These are phyloP conservation scores for Morbakka virulenta DNA, from an alignment of 30 jellyfish, hydroid and myxozoan genomes.

Conservation along the genomic window DNA sequence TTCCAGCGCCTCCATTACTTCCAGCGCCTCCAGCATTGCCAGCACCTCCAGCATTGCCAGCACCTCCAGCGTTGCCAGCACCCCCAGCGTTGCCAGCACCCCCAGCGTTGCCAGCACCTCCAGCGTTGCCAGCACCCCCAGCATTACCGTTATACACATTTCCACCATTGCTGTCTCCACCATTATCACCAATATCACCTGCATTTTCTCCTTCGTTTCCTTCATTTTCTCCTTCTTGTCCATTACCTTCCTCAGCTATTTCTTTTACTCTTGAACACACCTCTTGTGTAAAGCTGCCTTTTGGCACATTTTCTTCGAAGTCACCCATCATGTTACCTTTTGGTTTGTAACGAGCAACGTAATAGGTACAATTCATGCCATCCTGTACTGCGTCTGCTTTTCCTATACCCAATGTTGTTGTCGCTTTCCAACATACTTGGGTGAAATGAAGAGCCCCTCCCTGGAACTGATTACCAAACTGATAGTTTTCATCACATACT, in stretches of 20 bases:
- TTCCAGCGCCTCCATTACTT: too few relatives aligned
- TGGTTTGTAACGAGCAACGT: conserved; percentile 60
- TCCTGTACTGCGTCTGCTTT: conserved; percentile 41
- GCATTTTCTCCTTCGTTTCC: too few relatives aligned
- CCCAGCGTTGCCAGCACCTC: too few relatives aligned
- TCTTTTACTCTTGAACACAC: conserved; percentile 22
- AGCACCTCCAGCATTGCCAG: too few relatives aligned
- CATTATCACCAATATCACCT: too few relatives aligned
- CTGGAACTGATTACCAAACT: conserved; percentile 35
- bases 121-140: too few relatives aligned
- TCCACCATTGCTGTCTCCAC: too few relatives aligned
- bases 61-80: too few relatives aligned
- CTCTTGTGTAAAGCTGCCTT: conserved; percentile 38
- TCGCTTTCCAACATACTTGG: conserved; percentile 77
- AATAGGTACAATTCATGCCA: conserved; percentile 52
- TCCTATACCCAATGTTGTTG: conserved; percentile 54
- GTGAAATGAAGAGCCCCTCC: conserved; percentile 88
- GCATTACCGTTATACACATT: too few relatives aligned
- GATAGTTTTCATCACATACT: conserved; percentile 74
- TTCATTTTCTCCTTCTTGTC: too few relatives aligned
- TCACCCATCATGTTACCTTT: conserved; percentile 74
- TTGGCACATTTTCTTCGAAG: conserved; percentile 44
- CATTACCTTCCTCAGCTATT: not conserved
- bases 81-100: too few relatives aligned
- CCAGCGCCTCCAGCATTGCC: too few relatives aligned